Evolutionary conservation across 2,797 vertebrate species (phyloP).

Genomic region (Hephaestus fuliginosus): DNA sequence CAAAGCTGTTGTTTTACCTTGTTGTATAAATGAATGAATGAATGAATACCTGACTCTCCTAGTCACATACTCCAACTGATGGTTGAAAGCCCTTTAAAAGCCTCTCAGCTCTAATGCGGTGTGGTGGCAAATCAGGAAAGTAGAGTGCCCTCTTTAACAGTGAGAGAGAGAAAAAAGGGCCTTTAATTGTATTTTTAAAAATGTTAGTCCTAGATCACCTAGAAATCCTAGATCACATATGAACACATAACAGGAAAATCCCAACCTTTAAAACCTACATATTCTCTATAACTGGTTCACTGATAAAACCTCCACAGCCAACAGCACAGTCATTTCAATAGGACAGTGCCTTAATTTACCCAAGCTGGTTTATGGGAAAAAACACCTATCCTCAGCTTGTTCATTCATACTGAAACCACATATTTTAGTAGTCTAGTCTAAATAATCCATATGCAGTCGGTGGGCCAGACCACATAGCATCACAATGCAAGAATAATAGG

Average conservation of each 20-base stretch:
- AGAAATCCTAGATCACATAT: conserved; percentile 15
- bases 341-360: neutral
- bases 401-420: neutral
- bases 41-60: too few species aligned
- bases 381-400: neutral
- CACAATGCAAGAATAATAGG: neutral
- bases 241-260: conserved; percentile 3
- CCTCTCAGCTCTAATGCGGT: neutral
- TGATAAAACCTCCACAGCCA: neutral
- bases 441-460: neutral
- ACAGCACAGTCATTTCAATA: neutral
- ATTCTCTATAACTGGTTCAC: neutral
- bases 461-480: neutral
- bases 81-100: neutral
- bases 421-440: neutral
- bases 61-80: neutral
- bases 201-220: too few species aligned
- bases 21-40: neutral
- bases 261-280: conserved; percentile 2
- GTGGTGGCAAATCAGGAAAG: neutral
- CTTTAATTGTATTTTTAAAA: neutral
- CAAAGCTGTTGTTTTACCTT: neutral
- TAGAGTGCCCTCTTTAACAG: neutral
- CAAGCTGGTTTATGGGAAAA: neutral
- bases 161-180: neutral